These are phyloP conservation scores for Drosophila pseudoobscura DNA, from an alignment of 1,140 invertebrate genomes.

Conservation along the genomic window DNA sequence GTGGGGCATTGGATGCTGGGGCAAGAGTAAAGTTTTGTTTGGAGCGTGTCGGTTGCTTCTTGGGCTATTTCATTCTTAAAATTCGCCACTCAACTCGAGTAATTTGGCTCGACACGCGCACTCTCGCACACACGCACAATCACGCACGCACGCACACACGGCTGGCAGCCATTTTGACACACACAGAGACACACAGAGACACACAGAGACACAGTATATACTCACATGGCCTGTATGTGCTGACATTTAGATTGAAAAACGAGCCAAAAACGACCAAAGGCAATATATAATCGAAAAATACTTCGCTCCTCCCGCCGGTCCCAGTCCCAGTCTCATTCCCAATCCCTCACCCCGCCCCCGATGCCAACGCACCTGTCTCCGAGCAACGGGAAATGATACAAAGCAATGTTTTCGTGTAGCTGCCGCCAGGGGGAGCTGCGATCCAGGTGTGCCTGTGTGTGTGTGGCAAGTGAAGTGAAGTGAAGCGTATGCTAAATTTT, in stretches of 20 bases:
- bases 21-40: conserved; percentile 55
- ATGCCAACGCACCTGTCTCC: too few relatives aligned
- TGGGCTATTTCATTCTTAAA: conserved; percentile 72
- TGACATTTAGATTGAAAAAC: conserved; percentile 78
- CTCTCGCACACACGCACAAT: conserved; percentile 26
- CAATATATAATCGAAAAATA: conserved; percentile 65
- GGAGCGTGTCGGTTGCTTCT: conserved; percentile 63
- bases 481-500: conserved; percentile 77
- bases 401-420: conserved; percentile 67
- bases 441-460: conserved; percentile 50
- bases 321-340: not conserved
- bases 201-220: conserved; percentile 30
- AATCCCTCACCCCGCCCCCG: not conserved
- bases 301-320: conserved; percentile 6
- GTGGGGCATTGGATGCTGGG: conserved; percentile 13
- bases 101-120: conserved; percentile 70
- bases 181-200: too few relatives aligned
- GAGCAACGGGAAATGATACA: conserved; percentile 66
- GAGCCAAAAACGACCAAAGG: conserved; percentile 65
- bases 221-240: conserved; percentile 55
- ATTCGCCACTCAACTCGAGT: conserved; percentile 71
- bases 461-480: conserved; percentile 71
- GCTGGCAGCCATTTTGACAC: conserved; percentile 40
- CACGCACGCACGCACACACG: conserved; percentile 8
- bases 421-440: conserved; percentile 50